Conservation (phyloP, 1,140 invertebrate genomes). For the Trichomalopsis sarcophagae region DNA sequence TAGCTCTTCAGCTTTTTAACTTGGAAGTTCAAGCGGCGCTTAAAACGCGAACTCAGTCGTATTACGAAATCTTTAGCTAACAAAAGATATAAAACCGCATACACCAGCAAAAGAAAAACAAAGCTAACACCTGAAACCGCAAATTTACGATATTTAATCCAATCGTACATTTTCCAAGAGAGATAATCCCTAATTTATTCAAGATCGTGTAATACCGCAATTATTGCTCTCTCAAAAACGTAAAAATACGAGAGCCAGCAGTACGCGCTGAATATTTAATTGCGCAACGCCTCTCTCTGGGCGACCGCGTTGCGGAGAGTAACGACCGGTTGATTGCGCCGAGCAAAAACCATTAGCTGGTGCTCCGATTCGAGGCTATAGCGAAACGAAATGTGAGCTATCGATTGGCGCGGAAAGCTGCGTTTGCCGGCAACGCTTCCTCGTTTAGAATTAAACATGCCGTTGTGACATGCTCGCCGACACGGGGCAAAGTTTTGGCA, state of each 20-base stretch:
- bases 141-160: background rate
- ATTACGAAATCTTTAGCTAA: background rate
- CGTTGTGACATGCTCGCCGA: background rate
- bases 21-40: background rate
- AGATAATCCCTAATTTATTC: background rate
- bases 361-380: background rate
- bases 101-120: background rate
- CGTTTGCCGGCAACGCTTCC: background rate
- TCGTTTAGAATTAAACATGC: background rate
- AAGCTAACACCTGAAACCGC: no score
- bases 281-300: background rate
- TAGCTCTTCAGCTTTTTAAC: background rate
- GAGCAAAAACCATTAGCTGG: background rate
- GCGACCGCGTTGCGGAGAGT: background rate
- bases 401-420: background rate
- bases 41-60: background rate
- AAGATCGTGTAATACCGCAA: background rate
- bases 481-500: conserved; percentile 7
- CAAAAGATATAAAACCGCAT: background rate
- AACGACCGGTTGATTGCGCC: background rate
- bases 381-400: background rate
- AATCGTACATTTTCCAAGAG: background rate
- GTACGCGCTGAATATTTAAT: background rate
- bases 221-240: background rate
- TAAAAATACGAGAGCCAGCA: background rate